A percentile compares a stretch with the other conserved stretches of the same genome.
Conservation (phyloP, 2,888 invertebrate species). For the Apotomis capreana region DNA sequence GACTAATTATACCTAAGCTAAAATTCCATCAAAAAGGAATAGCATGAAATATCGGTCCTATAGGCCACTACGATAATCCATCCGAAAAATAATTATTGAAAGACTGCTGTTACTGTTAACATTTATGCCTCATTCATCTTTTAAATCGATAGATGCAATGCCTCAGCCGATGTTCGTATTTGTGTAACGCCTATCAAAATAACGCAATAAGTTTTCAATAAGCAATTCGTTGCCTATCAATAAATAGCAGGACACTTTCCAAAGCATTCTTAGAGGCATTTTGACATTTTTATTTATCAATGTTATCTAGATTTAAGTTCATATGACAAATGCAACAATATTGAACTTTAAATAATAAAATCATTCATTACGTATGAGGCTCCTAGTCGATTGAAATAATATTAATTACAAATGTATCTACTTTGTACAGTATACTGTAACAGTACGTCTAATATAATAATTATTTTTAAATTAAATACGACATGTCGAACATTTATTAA, state of each 20-base stretch:
- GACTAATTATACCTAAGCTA: too few species aligned
- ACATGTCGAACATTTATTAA: constrained; percentile 13
- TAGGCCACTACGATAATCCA: not conserved
- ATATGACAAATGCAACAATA: not conserved
- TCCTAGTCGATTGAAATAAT: not conserved
- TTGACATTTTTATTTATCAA: not conserved
- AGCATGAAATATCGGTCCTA: too few species aligned
- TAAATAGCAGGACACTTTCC: too few species aligned
- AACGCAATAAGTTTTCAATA: too few species aligned
- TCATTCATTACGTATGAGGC: not conserved
- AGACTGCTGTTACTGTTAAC: constrained; percentile 14
- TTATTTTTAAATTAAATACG: constrained; percentile 8
- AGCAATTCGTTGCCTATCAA: too few species aligned
- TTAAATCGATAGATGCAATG: too few species aligned
- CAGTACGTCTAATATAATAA: constrained; percentile 10
- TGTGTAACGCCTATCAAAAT: too few species aligned
- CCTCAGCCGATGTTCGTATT: too few species aligned
- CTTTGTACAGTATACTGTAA: constrained; percentile 10
- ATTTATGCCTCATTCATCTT: not conserved
- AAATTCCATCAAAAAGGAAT: too few species aligned
- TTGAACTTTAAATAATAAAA: not conserved
- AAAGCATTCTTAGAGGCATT: too few species aligned
- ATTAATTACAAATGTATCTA: not conserved
- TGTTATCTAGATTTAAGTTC: not conserved
- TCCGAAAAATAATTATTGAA: not conserved